A percentile compares a stretch with the other conserved stretches of the same genome.
phyloP scores from a whole-genome alignment of 1,140 invertebrate species.

The Philaenus spumarius region DNA sequence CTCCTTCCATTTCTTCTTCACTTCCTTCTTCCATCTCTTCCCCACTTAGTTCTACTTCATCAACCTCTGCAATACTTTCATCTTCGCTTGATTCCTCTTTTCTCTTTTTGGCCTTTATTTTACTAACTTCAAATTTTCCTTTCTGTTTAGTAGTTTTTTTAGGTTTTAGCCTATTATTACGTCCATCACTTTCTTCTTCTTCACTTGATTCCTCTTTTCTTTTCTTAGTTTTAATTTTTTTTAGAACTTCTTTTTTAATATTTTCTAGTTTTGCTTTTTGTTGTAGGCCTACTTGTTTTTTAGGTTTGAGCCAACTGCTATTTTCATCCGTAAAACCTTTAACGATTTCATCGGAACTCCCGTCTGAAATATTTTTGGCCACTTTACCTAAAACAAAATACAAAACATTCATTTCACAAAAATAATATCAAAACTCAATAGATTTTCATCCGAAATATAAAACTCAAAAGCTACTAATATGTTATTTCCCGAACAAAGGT shows the following conservation, averaged over 20 bases:
- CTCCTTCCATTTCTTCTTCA: constrained; percentile 20
- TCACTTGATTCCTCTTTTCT: constrained; percentile 15
- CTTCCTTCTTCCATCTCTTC: not conserved
- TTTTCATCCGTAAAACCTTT: no score
- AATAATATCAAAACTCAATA: no score
- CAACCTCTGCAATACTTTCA: constrained; percentile 20
- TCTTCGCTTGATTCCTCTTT: constrained; percentile 20
- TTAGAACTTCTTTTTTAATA: constrained; percentile 27
- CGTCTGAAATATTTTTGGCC: no score
- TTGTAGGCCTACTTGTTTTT: constrained; percentile 1
- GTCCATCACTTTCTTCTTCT: constrained; percentile 16
- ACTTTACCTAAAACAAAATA: no score
- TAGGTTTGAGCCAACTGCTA: no score
- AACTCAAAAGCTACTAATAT: no score
- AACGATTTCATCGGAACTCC: no score
- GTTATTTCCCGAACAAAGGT: no score
- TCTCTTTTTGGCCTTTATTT: constrained; percentile 3
- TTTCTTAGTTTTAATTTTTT: constrained; percentile 30
- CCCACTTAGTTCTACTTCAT: constrained; percentile 11
- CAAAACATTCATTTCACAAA: no score
- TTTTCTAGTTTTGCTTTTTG: constrained; percentile 25
- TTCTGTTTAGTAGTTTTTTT: constrained; percentile 39
- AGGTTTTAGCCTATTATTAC: constrained; percentile 58
- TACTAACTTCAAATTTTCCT: constrained; percentile 4
- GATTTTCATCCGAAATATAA: no score